These are phyloP conservation scores for Myrmecobius fasciatus DNA, from an alignment of 2,113 vertebrate genomes.

Conservation along the genomic window DNA sequence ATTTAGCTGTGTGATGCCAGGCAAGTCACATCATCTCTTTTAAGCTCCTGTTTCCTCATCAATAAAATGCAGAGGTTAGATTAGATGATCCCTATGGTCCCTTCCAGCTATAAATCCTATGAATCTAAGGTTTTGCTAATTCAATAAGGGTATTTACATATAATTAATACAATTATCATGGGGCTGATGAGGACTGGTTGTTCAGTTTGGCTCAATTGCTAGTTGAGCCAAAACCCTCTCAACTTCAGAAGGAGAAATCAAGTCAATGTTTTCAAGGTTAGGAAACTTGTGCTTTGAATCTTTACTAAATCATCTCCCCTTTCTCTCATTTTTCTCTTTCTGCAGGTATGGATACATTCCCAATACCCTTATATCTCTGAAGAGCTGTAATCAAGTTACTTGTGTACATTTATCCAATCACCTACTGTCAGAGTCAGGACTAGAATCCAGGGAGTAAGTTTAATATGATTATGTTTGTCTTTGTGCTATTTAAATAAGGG, in stretches of 20 bases:
- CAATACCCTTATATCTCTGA: neutral
- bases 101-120: neutral
- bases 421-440: neutral
- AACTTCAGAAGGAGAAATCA: neutral
- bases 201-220: no score
- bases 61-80: neutral
- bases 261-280: neutral
- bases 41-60: neutral
- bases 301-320: neutral
- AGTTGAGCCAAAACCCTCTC: neutral
- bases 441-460: neutral
- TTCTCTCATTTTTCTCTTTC: neutral
- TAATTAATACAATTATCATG: neutral
- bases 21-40: neutral
- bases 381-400: neutral
- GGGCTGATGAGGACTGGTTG: neutral
- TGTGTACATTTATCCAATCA: neutral
- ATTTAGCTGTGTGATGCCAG: neutral
- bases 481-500: neutral
- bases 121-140: neutral
- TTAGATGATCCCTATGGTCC: neutral
- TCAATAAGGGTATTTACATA: neutral
- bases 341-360: neutral
- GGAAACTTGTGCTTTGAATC: neutral
- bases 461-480: neutral